phyloP scores from a whole-genome alignment of 2,888 invertebrate genomes.

The Lumbricus terrestris region DNA sequence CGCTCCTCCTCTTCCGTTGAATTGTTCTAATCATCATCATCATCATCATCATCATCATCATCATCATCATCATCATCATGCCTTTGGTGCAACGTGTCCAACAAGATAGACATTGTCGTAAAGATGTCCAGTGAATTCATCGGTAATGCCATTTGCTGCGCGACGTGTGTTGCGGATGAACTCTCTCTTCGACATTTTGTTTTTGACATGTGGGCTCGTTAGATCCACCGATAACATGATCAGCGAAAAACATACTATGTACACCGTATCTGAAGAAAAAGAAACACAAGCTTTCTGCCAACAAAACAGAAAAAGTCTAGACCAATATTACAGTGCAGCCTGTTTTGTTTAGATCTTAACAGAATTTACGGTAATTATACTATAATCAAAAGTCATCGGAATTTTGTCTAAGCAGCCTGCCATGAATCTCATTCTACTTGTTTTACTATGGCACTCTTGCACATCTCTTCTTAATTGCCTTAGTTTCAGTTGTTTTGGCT shows the following conservation, averaged over 20 bases:
- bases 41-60: too few relatives aligned
- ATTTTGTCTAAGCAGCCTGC: not conserved
- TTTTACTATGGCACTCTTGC: not conserved
- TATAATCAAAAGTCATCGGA: too few relatives aligned
- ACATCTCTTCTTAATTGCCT: not conserved
- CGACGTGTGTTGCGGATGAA: constrained; percentile 63
- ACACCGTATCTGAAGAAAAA: constrained; percentile 58
- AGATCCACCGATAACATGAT: constrained; percentile 63
- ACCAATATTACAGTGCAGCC: too few relatives aligned
- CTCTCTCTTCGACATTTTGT: constrained; percentile 64
- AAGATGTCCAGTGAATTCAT: constrained; percentile 61
- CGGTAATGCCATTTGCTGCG: constrained; percentile 56
- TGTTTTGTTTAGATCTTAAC: too few relatives aligned
- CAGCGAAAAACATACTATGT: constrained; percentile 62
- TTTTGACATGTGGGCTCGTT: constrained; percentile 62
- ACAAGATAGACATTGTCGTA: constrained; percentile 63
- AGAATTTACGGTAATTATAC: too few relatives aligned
- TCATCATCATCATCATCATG: too few relatives aligned
- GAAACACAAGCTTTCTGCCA: not conserved
- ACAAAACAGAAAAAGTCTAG: not conserved
- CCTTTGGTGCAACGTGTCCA: constrained; percentile 59
- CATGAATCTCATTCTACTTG: not conserved
- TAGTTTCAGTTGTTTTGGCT: not conserved
- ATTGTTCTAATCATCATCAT: not conserved
- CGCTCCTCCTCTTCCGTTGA: not conserved